These are phyloP conservation scores for Micromussa lordhowensis DNA, from an alignment of 92 coral and sea anemone species.

Conservation along the genomic window DNA sequence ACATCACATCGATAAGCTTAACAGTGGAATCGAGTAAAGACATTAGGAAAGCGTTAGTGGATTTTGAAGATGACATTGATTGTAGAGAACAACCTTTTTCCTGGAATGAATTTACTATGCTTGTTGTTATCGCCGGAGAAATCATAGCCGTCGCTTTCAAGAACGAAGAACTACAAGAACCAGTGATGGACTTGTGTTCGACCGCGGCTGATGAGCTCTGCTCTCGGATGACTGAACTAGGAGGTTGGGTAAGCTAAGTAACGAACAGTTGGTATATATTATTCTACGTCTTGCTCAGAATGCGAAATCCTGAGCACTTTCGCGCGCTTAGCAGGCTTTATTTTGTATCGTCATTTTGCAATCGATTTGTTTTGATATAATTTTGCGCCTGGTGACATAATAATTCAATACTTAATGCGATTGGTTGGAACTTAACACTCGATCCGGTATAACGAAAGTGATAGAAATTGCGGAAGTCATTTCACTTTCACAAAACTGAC, in stretches of 20 bases:
- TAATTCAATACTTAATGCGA: background rate
- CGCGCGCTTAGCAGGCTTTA: background rate
- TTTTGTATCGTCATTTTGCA: background rate
- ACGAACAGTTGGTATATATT: background rate
- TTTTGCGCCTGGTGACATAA: background rate
- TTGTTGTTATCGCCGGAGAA: conserved; percentile 22
- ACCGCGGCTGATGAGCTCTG: conserved; percentile 6
- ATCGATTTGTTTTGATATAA: background rate
- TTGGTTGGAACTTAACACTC: background rate
- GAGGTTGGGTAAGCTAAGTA: conserved; percentile 26
- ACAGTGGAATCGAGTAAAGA: background rate
- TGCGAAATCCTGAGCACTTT: too few species aligned
- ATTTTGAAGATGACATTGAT: conserved; percentile 4
- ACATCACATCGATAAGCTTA: background rate
- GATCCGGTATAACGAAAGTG: background rate
- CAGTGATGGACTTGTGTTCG: background rate
- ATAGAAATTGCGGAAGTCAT: background rate
- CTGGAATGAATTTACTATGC: conserved; percentile 22
- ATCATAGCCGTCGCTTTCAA: background rate
- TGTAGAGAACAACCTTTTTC: background rate
- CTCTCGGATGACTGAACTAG: background rate
- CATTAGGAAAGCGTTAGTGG: background rate
- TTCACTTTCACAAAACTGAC: too few species aligned
- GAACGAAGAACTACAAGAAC: background rate
- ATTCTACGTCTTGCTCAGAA: background rate